A percentile compares a stretch with the other conserved stretches of the same genome.
Conservation (phyloP, 2,797 vertebrate genomes). For the Smutsia temminckii region DNA sequence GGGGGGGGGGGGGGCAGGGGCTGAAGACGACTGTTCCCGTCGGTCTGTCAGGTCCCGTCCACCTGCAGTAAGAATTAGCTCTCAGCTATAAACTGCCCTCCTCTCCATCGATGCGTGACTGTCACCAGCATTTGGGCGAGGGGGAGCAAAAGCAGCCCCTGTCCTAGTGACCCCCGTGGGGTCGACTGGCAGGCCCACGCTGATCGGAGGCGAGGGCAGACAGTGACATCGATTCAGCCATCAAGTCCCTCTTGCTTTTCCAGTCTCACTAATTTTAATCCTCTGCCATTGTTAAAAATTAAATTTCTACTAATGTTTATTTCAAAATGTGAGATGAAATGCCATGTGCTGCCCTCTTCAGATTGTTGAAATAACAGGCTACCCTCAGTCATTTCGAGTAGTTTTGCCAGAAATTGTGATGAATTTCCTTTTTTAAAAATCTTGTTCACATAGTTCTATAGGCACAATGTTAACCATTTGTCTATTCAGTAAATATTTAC, state of each 20-base stretch:
- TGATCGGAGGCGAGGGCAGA: slow-evolving; percentile 42
- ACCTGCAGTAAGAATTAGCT: background rate
- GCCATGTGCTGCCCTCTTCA: background rate
- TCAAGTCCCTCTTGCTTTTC: slow-evolving; percentile 41
- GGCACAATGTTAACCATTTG: background rate
- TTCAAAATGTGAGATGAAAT: slow-evolving; percentile 38
- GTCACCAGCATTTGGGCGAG: background rate
- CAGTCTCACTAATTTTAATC: slow-evolving; percentile 30
- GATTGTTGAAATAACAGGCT: background rate
- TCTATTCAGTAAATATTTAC: background rate
- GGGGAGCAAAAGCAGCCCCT: background rate
- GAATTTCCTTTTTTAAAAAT: background rate
- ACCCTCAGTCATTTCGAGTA: background rate
- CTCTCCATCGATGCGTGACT: background rate
- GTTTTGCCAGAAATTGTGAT: slow-evolving; percentile 34
- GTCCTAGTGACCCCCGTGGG: background rate
- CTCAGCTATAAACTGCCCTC: background rate
- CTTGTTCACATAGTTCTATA: background rate
- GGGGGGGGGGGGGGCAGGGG: background rate
- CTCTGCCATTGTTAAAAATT: background rate
- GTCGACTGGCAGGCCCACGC: background rate
- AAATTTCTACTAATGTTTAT: slow-evolving; percentile 35
- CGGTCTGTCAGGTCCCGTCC: background rate
- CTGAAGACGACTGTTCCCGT: background rate
- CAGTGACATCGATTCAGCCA: background rate